Percentiles rank a stretch among this genome's conserved stretches.
Conservation (phyloP, 2,113 vertebrate species). For the Zapornia atra region DNA sequence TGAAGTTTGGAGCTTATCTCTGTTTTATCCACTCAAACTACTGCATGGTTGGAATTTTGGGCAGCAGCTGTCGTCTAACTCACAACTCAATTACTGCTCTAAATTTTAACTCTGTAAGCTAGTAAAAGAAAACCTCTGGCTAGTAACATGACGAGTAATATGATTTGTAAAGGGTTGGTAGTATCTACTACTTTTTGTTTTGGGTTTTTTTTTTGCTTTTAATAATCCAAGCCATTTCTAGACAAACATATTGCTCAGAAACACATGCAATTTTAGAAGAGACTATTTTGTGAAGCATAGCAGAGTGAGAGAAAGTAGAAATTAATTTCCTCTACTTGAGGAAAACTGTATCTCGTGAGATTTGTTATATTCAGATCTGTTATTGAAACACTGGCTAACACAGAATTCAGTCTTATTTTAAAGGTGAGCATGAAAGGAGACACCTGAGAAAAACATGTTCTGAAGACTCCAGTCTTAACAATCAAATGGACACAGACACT, state of each 20-base stretch:
- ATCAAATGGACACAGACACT: background rate
- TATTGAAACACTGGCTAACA: background rate
- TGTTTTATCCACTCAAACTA: background rate
- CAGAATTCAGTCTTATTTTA: background rate
- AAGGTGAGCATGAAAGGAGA: background rate
- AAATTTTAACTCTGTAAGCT: background rate
- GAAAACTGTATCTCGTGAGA: background rate
- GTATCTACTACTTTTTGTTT: background rate
- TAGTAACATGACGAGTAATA: background rate
- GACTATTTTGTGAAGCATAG: background rate
- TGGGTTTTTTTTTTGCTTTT: background rate
- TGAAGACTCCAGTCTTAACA: background rate
- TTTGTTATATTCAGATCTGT: background rate
- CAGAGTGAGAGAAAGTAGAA: too few species aligned
- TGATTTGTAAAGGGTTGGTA: background rate
- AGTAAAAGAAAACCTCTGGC: background rate
- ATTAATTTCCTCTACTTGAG: background rate
- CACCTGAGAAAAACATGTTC: background rate
- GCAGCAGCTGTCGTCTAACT: background rate
- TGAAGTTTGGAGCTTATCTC: background rate
- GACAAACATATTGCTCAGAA: background rate
- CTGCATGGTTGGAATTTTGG: background rate
- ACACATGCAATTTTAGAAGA: background rate
- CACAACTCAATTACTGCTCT: background rate
- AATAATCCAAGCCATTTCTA: background rate